Percentiles rank a stretch among this genome's conserved stretches.
Evolutionary conservation across 2,888 invertebrate species (phyloP).

Genomic region (Sisyra terminalis): DNA sequence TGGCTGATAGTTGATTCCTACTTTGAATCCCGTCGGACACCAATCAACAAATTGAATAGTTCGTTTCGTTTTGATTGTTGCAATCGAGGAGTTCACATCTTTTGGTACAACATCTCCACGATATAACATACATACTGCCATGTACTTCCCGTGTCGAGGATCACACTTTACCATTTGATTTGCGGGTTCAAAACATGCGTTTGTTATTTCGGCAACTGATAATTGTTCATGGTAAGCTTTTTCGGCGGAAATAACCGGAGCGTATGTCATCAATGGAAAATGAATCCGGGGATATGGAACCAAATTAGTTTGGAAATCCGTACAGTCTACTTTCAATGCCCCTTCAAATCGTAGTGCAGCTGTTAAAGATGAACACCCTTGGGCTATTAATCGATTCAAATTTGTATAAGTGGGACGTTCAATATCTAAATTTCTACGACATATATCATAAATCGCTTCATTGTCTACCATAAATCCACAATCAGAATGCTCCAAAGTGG

Average conservation of each 20-base stretch:
- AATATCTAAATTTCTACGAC: no score
- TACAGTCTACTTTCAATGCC: conserved; percentile 39
- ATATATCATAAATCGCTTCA: no score
- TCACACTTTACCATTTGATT: conserved; percentile 34
- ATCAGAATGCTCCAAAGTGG: no score
- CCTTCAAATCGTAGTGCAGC: conserved; percentile 40
- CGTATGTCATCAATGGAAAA: no score
- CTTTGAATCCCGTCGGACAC: no score
- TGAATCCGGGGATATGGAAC: conserved; percentile 40
- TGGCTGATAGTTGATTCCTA: no score
- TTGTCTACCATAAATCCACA: no score
- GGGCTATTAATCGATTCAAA: conserved; percentile 39
- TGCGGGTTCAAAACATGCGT: no score
- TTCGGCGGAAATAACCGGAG: no score
- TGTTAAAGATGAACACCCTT: conserved; percentile 35
- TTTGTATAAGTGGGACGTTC: conserved; percentile 45
- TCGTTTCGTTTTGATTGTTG: conserved; percentile 36
- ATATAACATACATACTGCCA: conserved; percentile 37
- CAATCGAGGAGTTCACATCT: conserved; percentile 34
- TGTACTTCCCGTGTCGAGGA: conserved; percentile 30
- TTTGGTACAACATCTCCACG: conserved; percentile 22
- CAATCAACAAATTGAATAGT: no score
- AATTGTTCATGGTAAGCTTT: conserved; percentile 37
- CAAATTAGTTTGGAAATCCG: conserved; percentile 37
- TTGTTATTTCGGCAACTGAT: conserved; percentile 34